A percentile compares a stretch with the other conserved stretches of the same genome.
Evolutionary conservation across 2,797 vertebrate species (phyloP).

Genomic region (Thripadectes ignobilis): DNA sequence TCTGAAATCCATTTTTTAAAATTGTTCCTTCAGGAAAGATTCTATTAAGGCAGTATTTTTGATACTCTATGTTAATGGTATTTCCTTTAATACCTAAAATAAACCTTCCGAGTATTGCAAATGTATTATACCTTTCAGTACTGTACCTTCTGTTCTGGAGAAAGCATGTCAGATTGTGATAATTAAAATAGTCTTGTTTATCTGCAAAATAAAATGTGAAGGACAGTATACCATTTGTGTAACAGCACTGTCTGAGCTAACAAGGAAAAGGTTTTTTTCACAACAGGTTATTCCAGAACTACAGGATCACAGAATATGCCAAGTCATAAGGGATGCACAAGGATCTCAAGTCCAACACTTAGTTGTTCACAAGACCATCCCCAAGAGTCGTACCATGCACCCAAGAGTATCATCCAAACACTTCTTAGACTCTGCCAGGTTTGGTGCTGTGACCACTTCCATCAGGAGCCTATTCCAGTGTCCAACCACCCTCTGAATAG

Average conservation of each 20-base stretch:
- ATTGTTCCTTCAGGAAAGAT: neutral
- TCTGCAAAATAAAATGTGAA: constrained; percentile 34
- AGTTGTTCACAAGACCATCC: neutral
- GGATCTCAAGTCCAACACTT: neutral
- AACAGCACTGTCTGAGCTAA: neutral
- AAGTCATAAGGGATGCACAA: neutral
- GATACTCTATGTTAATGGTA: neutral
- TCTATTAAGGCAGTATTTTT: neutral
- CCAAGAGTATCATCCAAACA: neutral
- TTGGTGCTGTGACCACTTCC: neutral
- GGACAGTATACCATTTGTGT: neutral
- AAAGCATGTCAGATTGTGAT: neutral
- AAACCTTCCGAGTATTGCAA: neutral
- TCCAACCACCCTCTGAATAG: neutral
- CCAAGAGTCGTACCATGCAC: neutral
- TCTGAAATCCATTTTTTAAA: neutral
- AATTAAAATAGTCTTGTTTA: constrained; percentile 24
- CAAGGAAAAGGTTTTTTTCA: neutral
- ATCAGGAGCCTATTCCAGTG: neutral
- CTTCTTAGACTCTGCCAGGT: neutral
- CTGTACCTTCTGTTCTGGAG: neutral
- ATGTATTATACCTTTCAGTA: neutral
- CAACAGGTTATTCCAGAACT: neutral
- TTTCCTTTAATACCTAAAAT: constrained; percentile 7
- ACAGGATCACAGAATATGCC: neutral